Base-by-base conservation (phyloP, 1,140 invertebrate genomes). In the Solenopsis invicta region DNA sequence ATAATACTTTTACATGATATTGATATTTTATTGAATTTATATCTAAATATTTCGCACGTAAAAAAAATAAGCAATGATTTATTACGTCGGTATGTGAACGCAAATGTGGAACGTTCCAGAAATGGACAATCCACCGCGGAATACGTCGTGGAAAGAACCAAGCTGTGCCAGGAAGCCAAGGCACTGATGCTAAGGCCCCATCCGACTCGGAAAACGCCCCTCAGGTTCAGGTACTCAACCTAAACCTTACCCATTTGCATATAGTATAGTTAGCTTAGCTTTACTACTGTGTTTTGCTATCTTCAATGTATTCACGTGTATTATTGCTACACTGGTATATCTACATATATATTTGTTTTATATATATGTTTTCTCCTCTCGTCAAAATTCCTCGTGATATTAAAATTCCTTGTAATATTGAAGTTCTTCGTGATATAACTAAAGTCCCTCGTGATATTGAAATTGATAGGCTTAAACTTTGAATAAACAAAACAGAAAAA, bases 61-160 rank as follows among this genome's bases (percentile, higher is more conserved):
- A 56, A 71, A n/a, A 41, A 87, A 41, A 45, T 75, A 80, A 67
- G 37, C 21, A 76, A 69, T 54, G 81, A 56, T 81, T 90, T 87
- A 77, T 89, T 90, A 71, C 29, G 64, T 84, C 54, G 87, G 89
- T 91, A 76, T 94, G 71, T 94, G 93, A 94, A 92, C 92, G 92
- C 94, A 92, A 93, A 94, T 93, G 92, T 95, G 94, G 94, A 92
- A 95, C 94, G 94, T 96, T 96, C 94, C 96, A 97, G 97, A 97
- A 97, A 97, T 97, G 97, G 97, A 97, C 96, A 95, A 96, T 97
- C 95, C 97, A 97, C 95, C 96, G 97, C 92, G 97, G 97, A 95
- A 97, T 97, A 93, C 96, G 97, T 92, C 97, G 97, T 95, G 97
- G 97, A 95, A 97, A 96, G 95, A 96, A 96, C 94, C 96, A 96